Evolutionary conservation across 1,140 invertebrate species (phyloP), one percentile per base, ranked within the genome.

Genomic region (Streblospio benedicti): DNA sequence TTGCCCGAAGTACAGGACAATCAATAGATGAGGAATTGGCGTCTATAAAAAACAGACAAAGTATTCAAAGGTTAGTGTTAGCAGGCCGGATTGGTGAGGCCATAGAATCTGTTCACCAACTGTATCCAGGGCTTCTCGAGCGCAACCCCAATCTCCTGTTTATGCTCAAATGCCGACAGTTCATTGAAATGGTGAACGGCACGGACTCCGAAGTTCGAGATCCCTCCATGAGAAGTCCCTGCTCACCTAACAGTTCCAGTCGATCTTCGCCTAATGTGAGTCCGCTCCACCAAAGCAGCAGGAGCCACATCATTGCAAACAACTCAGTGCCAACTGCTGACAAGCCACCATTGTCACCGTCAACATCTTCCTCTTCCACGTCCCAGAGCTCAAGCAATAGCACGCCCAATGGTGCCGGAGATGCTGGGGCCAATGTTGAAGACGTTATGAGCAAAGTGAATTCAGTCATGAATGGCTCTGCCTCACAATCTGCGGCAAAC

Each of bases 31-130:
- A 97, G 82, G 93, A 97, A 75, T 83, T 96, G 60, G 83, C 86
- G 60, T 96, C 93, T 44, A 97, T 97, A 69, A 93, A 91, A 82
- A 96, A 94, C 82, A 86, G 95, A 82, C 93, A 97, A 84, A 90
- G 92, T 96, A 94, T 98, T 77, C 86, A 95, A 70, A 91, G 91
- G 76, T 79, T 97, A 71, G 88, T 97, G 67, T 79, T 96, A 69
- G 83, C 86, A 47, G 94, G 94, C 20, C 84, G 89, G 69, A 93
- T 97, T 83, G 89, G 91, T 18, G 93, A 97, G 80, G 94, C 95
- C 44, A 93, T 97, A 70, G 89, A 93, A 70, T 81, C 85, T 59
- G 93, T 93, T 49, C 85, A 86, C 73, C 83, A 87, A 70, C 79
- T 93, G 59, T 97, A 94, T 81, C 93, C 94, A 5, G 88, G 87